phyloP scores from a whole-genome alignment of 2,113 vertebrate species.

The Hippocampus comes region DNA sequence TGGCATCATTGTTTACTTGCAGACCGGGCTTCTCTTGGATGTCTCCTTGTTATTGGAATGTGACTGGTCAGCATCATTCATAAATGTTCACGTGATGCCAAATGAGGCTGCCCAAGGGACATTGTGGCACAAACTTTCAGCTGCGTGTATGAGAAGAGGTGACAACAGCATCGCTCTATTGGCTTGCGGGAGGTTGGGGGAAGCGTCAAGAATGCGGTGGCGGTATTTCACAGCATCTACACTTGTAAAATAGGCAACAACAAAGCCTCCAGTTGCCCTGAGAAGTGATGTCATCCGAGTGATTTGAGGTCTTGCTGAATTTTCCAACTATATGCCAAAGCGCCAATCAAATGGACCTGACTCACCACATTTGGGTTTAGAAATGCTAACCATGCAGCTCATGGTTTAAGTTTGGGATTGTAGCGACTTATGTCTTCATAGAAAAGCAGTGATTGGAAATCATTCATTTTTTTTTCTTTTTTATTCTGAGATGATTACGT shows the following conservation, averaged over 20 bases:
- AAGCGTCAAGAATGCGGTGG: constrained; percentile 22
- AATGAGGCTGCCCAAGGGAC: constrained; percentile 42
- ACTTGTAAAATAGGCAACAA: constrained; percentile 38
- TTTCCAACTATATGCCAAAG: constrained; percentile 30
- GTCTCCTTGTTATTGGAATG: constrained; percentile 62
- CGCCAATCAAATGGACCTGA: constrained; percentile 37
- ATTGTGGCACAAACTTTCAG: constrained; percentile 36
- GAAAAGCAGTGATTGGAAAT: constrained; percentile 19
- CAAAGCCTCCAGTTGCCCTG: constrained; percentile 37
- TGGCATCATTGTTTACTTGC: constrained; percentile 18
- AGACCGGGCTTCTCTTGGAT: constrained; percentile 29
- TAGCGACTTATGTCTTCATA: constrained; percentile 20
- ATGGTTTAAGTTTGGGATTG: constrained; percentile 14
- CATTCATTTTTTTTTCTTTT: background rate
- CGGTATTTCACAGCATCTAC: constrained; percentile 18
- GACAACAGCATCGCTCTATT: constrained; percentile 15
- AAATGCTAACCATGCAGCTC: constrained; percentile 18
- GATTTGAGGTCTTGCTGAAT: constrained; percentile 29
- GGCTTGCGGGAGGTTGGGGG: constrained; percentile 1
- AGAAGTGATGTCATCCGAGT: constrained; percentile 13
- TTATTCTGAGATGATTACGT: background rate
- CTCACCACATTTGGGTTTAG: constrained; percentile 17
- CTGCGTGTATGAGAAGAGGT: constrained; percentile 13
- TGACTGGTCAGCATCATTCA: constrained; percentile 59
- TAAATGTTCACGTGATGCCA: constrained; percentile 64